Percentiles rank a stretch among this genome's conserved stretches.
These are phyloP conservation scores for Meloe dianella DNA, from an alignment of 2,888 invertebrate species.

Conservation along the genomic window DNA sequence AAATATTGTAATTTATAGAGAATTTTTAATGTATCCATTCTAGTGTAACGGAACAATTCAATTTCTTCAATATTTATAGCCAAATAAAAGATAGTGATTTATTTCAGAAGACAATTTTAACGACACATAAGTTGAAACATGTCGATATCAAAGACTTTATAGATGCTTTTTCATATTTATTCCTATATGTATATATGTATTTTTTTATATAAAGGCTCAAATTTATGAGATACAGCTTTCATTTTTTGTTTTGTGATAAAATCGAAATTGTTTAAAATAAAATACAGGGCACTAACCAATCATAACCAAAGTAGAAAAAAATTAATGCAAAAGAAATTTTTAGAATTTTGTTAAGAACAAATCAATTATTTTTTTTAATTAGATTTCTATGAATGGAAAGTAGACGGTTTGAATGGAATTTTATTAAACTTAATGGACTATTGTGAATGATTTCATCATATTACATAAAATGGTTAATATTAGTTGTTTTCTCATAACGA, in stretches of 20 bases:
- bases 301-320: not conserved
- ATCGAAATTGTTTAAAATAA: not conserved
- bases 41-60: not conserved
- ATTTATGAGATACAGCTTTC: not conserved
- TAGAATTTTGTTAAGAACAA: not conserved
- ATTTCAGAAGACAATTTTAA: not conserved
- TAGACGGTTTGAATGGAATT: not conserved
- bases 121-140: not conserved
- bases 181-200: not conserved
- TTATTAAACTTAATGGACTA: not conserved
- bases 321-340: not conserved
- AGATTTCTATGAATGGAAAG: not conserved
- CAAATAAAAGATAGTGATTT: not conserved
- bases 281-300: not conserved
- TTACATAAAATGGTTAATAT: not conserved
- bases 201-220: not conserved
- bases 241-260: not conserved
- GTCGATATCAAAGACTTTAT: not conserved
- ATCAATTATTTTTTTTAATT: not conserved
- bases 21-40: not conserved
- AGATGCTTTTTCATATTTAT: not conserved
- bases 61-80: not conserved
- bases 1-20: not conserved
- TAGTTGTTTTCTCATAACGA: not conserved
- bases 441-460: not conserved